A percentile compares a stretch with the other conserved stretches of the same genome.
Conservation (phyloP, 1,140 invertebrate genomes). For the Cyphomyrmex costatus region DNA sequence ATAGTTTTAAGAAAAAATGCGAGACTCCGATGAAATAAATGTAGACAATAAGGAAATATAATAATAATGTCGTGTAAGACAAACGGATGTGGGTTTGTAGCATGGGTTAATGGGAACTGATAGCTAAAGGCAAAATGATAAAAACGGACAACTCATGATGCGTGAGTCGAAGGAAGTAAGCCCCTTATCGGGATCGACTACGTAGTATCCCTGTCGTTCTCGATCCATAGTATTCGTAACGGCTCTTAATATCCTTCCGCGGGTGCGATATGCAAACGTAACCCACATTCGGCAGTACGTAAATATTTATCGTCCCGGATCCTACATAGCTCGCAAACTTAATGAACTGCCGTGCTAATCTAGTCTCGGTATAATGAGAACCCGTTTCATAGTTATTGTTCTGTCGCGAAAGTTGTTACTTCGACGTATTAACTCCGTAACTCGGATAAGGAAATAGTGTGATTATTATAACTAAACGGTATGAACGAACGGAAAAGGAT, state of each 20-base stretch:
- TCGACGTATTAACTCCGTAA: slow-evolving; percentile 41
- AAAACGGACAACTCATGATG: slow-evolving; percentile 53
- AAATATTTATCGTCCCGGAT: slow-evolving; percentile 73
- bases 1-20: neutral
- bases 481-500: neutral
- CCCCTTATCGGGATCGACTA: slow-evolving; percentile 63
- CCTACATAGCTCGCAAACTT: slow-evolving; percentile 54
- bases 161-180: slow-evolving; percentile 52
- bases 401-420: slow-evolving; percentile 30
- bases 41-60: neutral
- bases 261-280: slow-evolving; percentile 72
- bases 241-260: slow-evolving; percentile 55
- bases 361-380: slow-evolving; percentile 47
- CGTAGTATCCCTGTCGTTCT: slow-evolving; percentile 50
- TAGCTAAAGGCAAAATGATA: slow-evolving; percentile 32
- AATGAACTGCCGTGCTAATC: slow-evolving; percentile 56
- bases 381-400: slow-evolving; percentile 52
- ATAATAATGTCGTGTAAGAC: neutral
- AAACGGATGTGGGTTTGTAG: neutral
- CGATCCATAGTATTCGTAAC: slow-evolving; percentile 70
- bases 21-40: neutral
- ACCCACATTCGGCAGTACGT: slow-evolving; percentile 70
- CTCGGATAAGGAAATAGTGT: neutral
- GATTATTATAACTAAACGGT: slow-evolving; percentile 29
- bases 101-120: neutral